Conservation (phyloP, 2,113 vertebrate genomes). For the Ceyx cyanopectus region DNA sequence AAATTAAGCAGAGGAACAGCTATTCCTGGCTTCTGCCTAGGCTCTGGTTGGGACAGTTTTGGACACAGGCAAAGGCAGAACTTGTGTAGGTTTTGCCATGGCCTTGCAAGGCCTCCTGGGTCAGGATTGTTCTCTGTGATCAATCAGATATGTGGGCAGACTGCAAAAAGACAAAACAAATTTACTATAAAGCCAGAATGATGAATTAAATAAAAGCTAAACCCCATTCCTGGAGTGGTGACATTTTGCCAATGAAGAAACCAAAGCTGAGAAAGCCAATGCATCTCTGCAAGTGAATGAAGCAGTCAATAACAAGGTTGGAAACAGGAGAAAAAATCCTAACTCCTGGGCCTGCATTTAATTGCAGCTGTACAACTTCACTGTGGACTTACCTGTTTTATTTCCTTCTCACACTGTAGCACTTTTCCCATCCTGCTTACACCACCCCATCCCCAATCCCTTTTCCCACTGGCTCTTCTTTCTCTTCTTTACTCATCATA, state of each 20-base stretch:
- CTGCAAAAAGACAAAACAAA: background rate
- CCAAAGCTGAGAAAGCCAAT: background rate
- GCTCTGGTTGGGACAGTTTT: background rate
- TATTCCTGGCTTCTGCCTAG: constrained; percentile 12
- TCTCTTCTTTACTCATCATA: background rate
- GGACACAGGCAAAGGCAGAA: background rate
- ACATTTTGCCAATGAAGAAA: background rate
- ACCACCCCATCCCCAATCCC: too few relatives aligned
- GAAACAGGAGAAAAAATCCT: background rate
- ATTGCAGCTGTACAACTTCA: background rate
- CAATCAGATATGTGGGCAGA: background rate
- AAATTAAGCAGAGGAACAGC: constrained; percentile 15
- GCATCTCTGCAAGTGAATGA: background rate
- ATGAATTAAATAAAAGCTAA: background rate
- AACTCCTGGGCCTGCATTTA: background rate
- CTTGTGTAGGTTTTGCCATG: background rate
- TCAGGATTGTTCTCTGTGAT: background rate
- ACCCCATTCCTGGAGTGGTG: background rate
- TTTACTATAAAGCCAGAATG: background rate
- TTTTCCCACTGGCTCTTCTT: background rate
- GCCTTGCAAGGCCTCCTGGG: background rate
- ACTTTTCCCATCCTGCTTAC: background rate
- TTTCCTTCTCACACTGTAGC: background rate
- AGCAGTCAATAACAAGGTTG: background rate
- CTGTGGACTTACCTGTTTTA: background rate